A percentile compares a stretch with the other conserved stretches of the same genome.
phyloP scores from a whole-genome alignment of 2,113 vertebrate species.

The Arizona elegans region DNA sequence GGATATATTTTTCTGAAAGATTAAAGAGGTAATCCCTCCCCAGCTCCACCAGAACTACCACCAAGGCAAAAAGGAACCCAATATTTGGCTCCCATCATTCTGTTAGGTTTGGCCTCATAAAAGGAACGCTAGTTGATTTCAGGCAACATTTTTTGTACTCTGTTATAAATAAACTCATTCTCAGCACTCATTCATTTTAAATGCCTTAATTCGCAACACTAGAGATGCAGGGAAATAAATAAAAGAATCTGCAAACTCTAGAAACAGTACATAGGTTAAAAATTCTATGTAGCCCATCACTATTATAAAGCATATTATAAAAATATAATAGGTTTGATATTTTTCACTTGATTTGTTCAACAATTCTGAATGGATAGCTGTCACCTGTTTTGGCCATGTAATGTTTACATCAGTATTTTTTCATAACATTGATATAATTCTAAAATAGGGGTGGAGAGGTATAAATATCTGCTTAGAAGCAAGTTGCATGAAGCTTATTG shows the following conservation, averaged over 20 bases:
- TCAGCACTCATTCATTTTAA: not conserved
- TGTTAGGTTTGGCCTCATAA: not conserved
- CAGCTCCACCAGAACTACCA: not conserved
- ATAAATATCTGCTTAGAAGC: not conserved
- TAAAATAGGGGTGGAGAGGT: not conserved
- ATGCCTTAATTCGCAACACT: not conserved
- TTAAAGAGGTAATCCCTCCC: not conserved
- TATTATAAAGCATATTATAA: not conserved
- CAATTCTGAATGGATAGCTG: slow-evolving; percentile 9
- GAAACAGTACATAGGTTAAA: not conserved
- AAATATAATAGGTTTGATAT: not conserved
- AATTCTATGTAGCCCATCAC: not conserved
- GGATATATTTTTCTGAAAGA: not conserved
- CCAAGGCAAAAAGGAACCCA: not conserved
- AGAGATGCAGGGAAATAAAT: not conserved
- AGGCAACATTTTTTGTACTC: not conserved
- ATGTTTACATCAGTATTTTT: not conserved
- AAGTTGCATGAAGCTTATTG: not conserved
- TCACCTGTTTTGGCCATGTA: not conserved
- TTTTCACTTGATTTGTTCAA: not conserved
- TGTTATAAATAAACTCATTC: not conserved
- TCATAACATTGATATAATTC: not conserved
- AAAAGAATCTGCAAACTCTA: not conserved
- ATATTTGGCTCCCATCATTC: not conserved
- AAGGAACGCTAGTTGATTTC: not conserved